phyloP scores from a whole-genome alignment of 1,140 invertebrate genomes.

The Drosophila bipectinata region DNA sequence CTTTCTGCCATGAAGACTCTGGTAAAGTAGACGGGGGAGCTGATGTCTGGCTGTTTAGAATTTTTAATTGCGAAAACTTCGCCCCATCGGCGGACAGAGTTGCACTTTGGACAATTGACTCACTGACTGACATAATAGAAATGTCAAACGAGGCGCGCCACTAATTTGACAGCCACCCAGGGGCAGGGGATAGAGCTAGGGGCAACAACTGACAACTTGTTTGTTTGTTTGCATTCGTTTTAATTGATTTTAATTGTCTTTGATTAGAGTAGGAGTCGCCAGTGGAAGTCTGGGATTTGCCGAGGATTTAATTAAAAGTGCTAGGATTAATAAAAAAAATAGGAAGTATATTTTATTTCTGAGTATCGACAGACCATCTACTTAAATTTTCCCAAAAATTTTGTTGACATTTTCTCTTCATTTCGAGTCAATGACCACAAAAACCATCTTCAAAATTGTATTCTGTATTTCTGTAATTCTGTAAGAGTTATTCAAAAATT shows the following conservation, averaged over 20 bases:
- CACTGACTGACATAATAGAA: slow-evolving; percentile 79
- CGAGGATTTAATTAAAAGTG: background rate
- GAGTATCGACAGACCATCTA: background rate
- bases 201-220: slow-evolving; percentile 27
- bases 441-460: slow-evolving; percentile 32
- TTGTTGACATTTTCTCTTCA: slow-evolving; percentile 68
- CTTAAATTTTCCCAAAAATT: slow-evolving; percentile 21
- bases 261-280: slow-evolving; percentile 57
- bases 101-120: slow-evolving; percentile 57
- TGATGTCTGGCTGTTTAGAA: slow-evolving; percentile 55
- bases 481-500: background rate
- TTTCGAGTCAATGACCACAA: slow-evolving; percentile 46
- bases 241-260: slow-evolving; percentile 80
- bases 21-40: slow-evolving; percentile 2
- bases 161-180: slow-evolving; percentile 64
- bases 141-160: slow-evolving; percentile 69
- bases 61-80: slow-evolving; percentile 56
- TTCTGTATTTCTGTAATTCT: slow-evolving; percentile 19
- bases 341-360: no score
- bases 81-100: slow-evolving; percentile 12
- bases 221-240: slow-evolving; percentile 66
- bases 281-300: slow-evolving; percentile 34
- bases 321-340: background rate
- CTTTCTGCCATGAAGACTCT: background rate
- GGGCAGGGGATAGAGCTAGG: background rate